Evolutionary conservation across 2,888 invertebrate genomes (phyloP).

Genomic region (Antheraea yamamai): DNA sequence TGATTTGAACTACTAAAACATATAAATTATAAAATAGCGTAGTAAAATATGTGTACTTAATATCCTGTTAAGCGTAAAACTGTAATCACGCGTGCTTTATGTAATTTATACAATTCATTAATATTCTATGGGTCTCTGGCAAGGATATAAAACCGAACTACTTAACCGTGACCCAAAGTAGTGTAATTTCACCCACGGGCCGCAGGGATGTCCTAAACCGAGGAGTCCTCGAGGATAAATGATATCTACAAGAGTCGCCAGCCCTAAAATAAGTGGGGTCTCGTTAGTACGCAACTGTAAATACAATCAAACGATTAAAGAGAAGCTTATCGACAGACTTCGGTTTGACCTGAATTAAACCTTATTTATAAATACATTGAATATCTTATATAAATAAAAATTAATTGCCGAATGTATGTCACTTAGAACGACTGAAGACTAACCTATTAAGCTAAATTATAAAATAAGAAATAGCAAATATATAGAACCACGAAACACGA

Average conservation of each 20-base stretch:
- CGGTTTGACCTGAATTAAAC: not conserved
- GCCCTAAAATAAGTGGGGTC: slow-evolving; percentile 43
- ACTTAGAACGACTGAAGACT: no score
- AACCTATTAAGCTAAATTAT: no score
- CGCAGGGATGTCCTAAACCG: slow-evolving; percentile 14
- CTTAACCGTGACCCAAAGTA: slow-evolving; percentile 15
- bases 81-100: not conserved
- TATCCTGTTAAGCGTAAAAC: not conserved
- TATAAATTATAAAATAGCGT: not conserved
- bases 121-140: slow-evolving; percentile 2
- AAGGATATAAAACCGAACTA: slow-evolving; percentile 9
- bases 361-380: not conserved
- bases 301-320: slow-evolving; percentile 46
- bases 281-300: slow-evolving; percentile 44
- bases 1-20: no score
- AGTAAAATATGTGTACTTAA: not conserved
- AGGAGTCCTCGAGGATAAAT: slow-evolving; percentile 38
- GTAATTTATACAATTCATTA: slow-evolving; percentile 7
- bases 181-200: slow-evolving; percentile 18
- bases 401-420: no score
- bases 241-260: slow-evolving; percentile 49
- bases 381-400: not conserved
- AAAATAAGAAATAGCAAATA: no score
- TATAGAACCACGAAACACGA: no score
- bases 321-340: slow-evolving; percentile 5